Evolutionary conservation across 2,888 invertebrate species (phyloP), one percentile per base, ranked within the genome.

Genomic region (Spilosoma lubricipeda): DNA sequence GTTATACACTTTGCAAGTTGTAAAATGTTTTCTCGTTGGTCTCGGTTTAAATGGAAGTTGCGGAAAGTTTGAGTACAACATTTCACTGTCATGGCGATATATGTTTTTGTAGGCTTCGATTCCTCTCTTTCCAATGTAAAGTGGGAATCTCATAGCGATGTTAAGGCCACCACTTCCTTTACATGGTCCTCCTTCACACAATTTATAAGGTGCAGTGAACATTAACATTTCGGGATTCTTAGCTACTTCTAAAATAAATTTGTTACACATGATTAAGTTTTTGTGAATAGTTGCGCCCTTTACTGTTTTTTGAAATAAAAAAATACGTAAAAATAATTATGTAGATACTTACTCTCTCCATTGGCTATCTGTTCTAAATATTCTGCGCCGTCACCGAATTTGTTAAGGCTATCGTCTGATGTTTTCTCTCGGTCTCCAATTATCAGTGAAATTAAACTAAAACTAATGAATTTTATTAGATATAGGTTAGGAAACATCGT

Each of bases 161-260:
- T 92, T 91, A 13, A 78, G 78, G 0, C 70, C 71, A 23, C 79
- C 79, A 4, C 56, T 77, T 52, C 63, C 77, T 0, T 87, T 84
- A 75, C 90, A 91, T 36, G 36, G 36, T 42, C 87, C 90, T 27
- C 91, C 91, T 20, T 90, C 87, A 79, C 92, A 92, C 20, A 94
- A 80, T 85, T 85, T 92, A 80, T 90, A 93, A 20, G 94, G 94
- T 36, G 94, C 94, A 70, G 94, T 94, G 78, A 95, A 95, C 75
- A 90, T 75, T 77, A 94, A 85, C 63, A 87, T 81, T 70, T 82
- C 88, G 3, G 92, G 91, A 56, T 71, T 86, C 42, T 81, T 66
- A 68, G 80, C 59, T 72, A 84, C 77, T 75, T 87, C 93, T 94
- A 93, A 88, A 93, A 93, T 85, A 75, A 83, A 84, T 80, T 77